phyloP scores from a whole-genome alignment of 2,113 vertebrate genomes.

The Thomomys bottae region DNA sequence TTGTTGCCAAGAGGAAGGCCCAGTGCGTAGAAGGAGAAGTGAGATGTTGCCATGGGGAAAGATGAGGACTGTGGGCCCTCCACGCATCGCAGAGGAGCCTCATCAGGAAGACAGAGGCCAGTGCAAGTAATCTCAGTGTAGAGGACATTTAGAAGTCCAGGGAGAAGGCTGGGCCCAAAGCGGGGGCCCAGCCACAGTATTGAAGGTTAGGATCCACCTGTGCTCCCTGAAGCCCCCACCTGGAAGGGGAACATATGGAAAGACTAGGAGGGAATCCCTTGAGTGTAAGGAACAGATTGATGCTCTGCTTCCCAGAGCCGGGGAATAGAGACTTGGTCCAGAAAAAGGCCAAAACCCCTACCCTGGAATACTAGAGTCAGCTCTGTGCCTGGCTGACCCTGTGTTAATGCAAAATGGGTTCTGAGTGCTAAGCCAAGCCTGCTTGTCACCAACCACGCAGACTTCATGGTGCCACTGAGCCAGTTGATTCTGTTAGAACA shows the following conservation, averaged over 20 bases:
- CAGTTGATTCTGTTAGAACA: background rate
- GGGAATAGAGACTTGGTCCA: background rate
- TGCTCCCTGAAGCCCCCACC: too few relatives aligned
- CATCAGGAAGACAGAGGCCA: background rate
- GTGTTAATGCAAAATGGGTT: too few relatives aligned
- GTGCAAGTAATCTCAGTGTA: background rate
- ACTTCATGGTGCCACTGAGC: background rate
- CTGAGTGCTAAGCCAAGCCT: background rate
- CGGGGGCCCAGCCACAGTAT: background rate
- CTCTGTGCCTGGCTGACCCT: background rate
- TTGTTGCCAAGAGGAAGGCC: background rate
- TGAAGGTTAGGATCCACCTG: background rate
- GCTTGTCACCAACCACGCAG: accelerated
- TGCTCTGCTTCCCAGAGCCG: background rate
- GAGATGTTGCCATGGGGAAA: background rate
- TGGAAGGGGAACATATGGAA: background rate
- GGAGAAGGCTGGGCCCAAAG: background rate
- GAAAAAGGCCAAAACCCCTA: background rate
- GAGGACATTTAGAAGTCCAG: background rate
- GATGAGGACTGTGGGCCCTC: background rate
- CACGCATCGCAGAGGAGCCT: background rate
- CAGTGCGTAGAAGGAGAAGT: background rate
- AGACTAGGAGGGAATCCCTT: background rate
- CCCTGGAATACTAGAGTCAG: background rate
- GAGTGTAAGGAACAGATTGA: background rate